A percentile compares a stretch with the other conserved stretches of the same genome.
Conservation (phyloP, 2,797 vertebrate species). For the Tangara arthus region DNA sequence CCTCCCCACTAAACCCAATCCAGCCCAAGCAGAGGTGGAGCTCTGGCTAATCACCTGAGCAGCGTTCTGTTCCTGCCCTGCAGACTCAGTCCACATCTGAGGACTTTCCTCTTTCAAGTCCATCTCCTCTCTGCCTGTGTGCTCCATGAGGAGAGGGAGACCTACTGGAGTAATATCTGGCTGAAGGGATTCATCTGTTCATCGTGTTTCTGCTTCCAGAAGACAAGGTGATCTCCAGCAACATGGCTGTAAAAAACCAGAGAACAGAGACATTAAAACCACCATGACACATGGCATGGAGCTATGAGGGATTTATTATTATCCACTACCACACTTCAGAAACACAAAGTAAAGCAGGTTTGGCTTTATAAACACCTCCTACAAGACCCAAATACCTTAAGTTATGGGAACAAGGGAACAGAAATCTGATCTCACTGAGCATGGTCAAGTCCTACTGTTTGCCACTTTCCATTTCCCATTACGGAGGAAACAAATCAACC, state of each 20-base stretch:
- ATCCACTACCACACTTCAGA: background rate
- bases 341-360: background rate
- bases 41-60: slow-evolving; percentile 72
- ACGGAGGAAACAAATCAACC: background rate
- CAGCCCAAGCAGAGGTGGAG: background rate
- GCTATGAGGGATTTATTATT: background rate
- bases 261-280: background rate
- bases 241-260: slow-evolving; percentile 45
- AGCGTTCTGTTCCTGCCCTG: slow-evolving; percentile 72
- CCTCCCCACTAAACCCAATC: background rate
- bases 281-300: background rate
- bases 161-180: slow-evolving; percentile 5
- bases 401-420: background rate
- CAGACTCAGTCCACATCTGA: slow-evolving; percentile 74
- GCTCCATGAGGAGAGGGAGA: slow-evolving; percentile 7
- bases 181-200: slow-evolving; percentile 66
- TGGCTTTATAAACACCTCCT: background rate
- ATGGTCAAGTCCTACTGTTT: background rate
- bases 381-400: background rate
- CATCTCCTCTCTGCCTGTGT: slow-evolving; percentile 59
- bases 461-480: background rate
- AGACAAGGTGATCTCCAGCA: slow-evolving; percentile 10
- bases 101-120: slow-evolving; percentile 76
- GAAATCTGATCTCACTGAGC: background rate
- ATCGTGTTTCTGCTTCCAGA: background rate